A percentile compares a stretch with the other conserved stretches of the same genome.
phyloP scores from a whole-genome alignment of 2,797 vertebrate genomes.

The Calcarius lapponicus region DNA sequence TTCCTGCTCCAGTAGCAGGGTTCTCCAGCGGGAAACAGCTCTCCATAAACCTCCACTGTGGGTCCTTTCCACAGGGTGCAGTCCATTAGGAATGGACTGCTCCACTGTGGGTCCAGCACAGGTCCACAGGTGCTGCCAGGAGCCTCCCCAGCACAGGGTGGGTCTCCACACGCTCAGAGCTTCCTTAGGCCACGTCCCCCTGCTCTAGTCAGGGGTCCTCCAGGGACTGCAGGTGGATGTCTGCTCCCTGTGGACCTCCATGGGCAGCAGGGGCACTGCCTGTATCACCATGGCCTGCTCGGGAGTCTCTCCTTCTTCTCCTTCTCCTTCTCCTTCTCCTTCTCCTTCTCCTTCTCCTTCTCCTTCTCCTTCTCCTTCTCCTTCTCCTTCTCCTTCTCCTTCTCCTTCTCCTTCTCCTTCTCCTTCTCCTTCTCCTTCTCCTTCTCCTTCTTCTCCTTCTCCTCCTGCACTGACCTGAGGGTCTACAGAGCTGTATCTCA shows the following conservation, averaged over 20 bases:
- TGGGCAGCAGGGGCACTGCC: neutral
- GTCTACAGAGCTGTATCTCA: neutral
- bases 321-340: too few relatives aligned
- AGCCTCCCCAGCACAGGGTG: neutral
- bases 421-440: neutral
- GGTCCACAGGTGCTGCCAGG: neutral
- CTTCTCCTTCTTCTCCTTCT: neutral
- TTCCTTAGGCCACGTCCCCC: neutral
- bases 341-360: too few relatives aligned
- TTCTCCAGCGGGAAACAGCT: neutral
- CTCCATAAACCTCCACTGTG: neutral
- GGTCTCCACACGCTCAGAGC: neutral
- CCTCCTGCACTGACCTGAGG: neutral
- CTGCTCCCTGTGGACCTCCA: neutral
- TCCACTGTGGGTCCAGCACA: rapidly evolving
- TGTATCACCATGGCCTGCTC: neutral
- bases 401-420: too few relatives aligned
- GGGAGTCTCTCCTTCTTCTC: too few relatives aligned
- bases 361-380: too few relatives aligned
- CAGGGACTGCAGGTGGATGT: neutral
- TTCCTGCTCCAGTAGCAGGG: neutral
- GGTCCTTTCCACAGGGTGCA: neutral
- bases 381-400: neutral
- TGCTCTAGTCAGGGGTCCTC: neutral
- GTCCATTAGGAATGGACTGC: neutral